Conservation (phyloP, 2,888 invertebrate species). For the Perdita meconis region DNA sequence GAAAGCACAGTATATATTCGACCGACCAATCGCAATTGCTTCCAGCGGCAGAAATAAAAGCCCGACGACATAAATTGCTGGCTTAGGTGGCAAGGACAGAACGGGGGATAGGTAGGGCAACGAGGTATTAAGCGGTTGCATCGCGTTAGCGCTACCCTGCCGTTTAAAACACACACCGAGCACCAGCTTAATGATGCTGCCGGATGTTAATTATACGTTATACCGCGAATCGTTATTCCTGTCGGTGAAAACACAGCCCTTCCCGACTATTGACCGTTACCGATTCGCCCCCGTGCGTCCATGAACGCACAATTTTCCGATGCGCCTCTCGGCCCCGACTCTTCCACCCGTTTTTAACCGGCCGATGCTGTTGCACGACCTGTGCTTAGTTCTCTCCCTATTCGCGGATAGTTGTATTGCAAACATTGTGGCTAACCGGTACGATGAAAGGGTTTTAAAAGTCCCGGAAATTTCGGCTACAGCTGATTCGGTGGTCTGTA, state of each 20-base stretch:
- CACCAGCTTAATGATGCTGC: conserved; percentile 60
- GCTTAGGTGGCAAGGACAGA: conserved; percentile 18
- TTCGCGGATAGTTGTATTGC: conserved; percentile 53
- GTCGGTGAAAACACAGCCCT: conserved; percentile 38
- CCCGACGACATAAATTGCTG: conserved; percentile 28
- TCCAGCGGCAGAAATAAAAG: conserved; percentile 20
- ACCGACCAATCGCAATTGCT: conserved; percentile 13
- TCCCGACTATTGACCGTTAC: conserved; percentile 31
- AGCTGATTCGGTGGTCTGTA: conserved; percentile 63
- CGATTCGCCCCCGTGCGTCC: conserved; percentile 16
- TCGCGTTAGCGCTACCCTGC: conserved; percentile 34
- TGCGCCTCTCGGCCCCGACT: not conserved
- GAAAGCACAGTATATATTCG: not conserved
- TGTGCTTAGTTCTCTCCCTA: conserved; percentile 20
- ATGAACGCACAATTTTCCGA: conserved; percentile 38
- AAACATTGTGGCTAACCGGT: conserved; percentile 67
- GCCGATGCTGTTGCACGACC: conserved; percentile 26
- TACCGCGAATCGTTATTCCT: conserved; percentile 60
- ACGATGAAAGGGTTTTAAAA: conserved; percentile 68
- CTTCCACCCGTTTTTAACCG: conserved; percentile 35
- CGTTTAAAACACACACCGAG: conserved; percentile 47
- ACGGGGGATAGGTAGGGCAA: conserved; percentile 3
- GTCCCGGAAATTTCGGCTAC: conserved; percentile 58
- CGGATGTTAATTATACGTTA: conserved; percentile 70
- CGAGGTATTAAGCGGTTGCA: conserved; percentile 49